Evolutionary conservation across 1,140 invertebrate genomes (phyloP).

Genomic region (Lysiphlebus fabarum): DNA sequence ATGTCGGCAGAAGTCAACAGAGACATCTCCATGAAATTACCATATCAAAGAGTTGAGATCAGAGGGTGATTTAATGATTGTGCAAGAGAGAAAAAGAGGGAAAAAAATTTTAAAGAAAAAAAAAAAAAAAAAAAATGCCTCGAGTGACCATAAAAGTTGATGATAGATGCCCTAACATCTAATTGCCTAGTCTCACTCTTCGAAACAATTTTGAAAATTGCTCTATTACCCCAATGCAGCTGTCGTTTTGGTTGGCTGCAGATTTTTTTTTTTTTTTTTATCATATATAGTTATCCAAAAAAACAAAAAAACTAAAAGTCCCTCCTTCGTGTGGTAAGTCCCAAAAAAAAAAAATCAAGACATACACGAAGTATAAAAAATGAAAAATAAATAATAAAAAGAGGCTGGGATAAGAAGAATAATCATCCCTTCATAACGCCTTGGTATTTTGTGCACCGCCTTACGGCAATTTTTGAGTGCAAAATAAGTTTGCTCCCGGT

Average conservation of each 20-base stretch:
- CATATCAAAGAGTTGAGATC: slow-evolving; percentile 35
- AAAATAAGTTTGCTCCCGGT: slow-evolving; percentile 16
- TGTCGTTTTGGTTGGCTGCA: slow-evolving; percentile 9
- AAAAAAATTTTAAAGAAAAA: too few relatives aligned
- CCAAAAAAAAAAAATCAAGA: too few relatives aligned
- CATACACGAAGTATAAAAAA: too few relatives aligned
- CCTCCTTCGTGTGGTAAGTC: too few relatives aligned
- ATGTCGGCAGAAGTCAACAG: not conserved
- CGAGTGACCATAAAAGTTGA: slow-evolving; percentile 15
- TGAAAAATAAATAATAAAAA: too few relatives aligned
- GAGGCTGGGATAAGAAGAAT: slow-evolving; percentile 1
- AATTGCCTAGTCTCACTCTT: slow-evolving; percentile 31
- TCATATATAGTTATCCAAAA: too few relatives aligned
- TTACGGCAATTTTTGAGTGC: slow-evolving; percentile 22
- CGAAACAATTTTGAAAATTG: slow-evolving; percentile 45
- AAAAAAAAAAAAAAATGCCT: too few relatives aligned
- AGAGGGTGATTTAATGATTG: too few relatives aligned
- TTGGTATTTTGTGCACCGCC: slow-evolving; percentile 9
- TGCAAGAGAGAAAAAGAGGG: too few relatives aligned
- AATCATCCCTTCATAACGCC: slow-evolving; percentile 22
- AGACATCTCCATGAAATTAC: slow-evolving; percentile 34
- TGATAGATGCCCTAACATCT: slow-evolving; percentile 24
- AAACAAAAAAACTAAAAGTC: too few relatives aligned
- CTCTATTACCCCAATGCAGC: slow-evolving; percentile 36
- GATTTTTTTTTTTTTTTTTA: too few relatives aligned